Base-by-base conservation (phyloP, 2,888 invertebrate genomes). In the Pandemis cinnamomeana region DNA sequence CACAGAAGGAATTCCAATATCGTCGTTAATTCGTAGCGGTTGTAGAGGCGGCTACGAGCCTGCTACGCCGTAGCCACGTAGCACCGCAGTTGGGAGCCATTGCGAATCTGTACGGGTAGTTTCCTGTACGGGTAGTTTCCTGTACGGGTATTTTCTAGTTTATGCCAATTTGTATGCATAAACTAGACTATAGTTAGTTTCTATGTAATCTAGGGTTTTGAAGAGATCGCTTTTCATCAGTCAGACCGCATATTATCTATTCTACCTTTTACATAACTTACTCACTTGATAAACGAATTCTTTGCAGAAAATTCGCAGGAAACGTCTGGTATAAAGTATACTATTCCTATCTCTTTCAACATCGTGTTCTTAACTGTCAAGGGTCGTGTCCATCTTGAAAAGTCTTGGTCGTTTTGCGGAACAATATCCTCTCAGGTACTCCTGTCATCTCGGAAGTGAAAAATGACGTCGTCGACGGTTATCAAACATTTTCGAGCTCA, bases 1-100 rank as follows among this genome's bases (percentile, higher is more conserved):
- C 68, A 72, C 48, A 53, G 36, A 46, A 41, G 79, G 75, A 75
- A 75, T 78, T 77, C 71, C 80, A 78, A 79, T 78, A 78, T 72
- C 75, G 72, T 60, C 42, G 77, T 78, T 77, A 80, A 78, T 76
- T 72, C 76, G 69, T 77, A 76, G 79, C 69, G 63, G 60, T 72
- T 27, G 64, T 67, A 76, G 63, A n/a, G 67, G 73, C 41, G 67
- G 73, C 63, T 72, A 70, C 70, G 69, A 66, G 42, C 5, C 62
- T 42, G 70, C 72, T 72, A 72, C 72, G 63, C 71, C 75, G 78
- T 78, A 81, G 78, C 77, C 44, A 58, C 66, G 77, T 77, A 78
- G 76, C 75, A 36, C 60, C 42, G 61, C 62, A 55, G 72, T 72
- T 55, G 42, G n/a, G 44, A 7, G 42, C 41, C 41, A 63, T 68